A percentile compares a stretch with the other conserved stretches of the same genome.
phyloP scores from a whole-genome alignment of 2,113 vertebrate genomes.

The Columba janthina region DNA sequence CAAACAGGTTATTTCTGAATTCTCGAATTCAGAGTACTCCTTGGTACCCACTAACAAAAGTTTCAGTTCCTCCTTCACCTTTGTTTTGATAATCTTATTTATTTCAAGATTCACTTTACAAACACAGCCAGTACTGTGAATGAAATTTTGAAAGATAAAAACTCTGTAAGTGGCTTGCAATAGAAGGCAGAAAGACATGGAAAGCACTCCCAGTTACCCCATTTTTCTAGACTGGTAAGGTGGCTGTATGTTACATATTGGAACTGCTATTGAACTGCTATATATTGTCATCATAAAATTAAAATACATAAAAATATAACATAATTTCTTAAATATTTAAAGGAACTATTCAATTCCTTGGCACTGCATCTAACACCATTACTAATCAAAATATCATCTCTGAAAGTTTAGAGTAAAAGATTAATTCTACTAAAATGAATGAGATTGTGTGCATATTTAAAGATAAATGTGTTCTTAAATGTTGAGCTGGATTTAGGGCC shows the following conservation, averaged over 20 bases:
- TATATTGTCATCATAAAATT: background rate
- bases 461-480: background rate
- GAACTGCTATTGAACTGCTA: background rate
- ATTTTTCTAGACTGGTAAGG: background rate
- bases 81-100: background rate
- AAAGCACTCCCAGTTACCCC: background rate
- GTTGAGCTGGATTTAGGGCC: background rate
- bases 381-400: background rate
- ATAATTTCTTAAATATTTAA: background rate
- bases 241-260: background rate
- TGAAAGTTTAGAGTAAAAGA: background rate
- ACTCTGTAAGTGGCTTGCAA: background rate
- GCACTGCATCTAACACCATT: background rate
- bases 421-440: background rate
- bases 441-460: background rate
- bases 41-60: background rate
- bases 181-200: background rate
- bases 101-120: background rate
- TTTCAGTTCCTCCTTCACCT: background rate
- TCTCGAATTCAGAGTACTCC: background rate
- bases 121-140: background rate
- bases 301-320: background rate
- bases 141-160: background rate
- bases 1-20: background rate
- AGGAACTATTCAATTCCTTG: background rate